Base-by-base conservation (phyloP, 2,888 invertebrate genomes). In the Neoaliturus tenellus region DNA sequence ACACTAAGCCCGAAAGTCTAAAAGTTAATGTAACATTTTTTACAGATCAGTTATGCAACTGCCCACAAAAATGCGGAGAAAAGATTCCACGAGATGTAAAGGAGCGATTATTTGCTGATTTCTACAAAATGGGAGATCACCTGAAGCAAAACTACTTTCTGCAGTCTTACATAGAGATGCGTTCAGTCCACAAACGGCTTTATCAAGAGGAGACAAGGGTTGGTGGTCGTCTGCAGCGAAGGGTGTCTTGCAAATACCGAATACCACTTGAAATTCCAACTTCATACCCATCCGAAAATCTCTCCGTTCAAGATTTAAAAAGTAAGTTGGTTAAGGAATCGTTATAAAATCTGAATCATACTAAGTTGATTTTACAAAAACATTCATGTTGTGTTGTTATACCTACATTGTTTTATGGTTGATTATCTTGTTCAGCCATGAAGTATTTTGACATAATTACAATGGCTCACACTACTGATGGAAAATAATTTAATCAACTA, bases 21-120 rank as follows among this genome's bases (percentile, higher is more conserved):
- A n/a, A 35, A 28, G 5, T 35, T 25, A 83, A 69, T 82, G 35
- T 44, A 14, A 3, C 88, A 83, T 87, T 87, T 82, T 86, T 91
- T 90, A 83, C 90, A 91, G 92, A 91, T 48, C 91, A 91, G 85
- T 88, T 92, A 62, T 92, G 92, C 88, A 91, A 91, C 85, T 92
- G 92, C 87, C 92, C 92, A 14, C 92, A 92, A 89, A 91, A 91
- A 90, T 92, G 92, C 89, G 91, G 91, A 87, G 91, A 91, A 83
- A 90, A 91, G 86, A 91, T 92, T 85, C 90, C 92, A 41, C 86
- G 88, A 83, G 91, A 91, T 85, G 90, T 91, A 48, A 90, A 91
- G 67, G 90, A 91, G 80, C 89, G 89, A 67, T 90, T 92, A n/a
- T 92, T 92, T 87, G 88, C 89, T 55, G 91, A 92, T 86, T 92